Evolutionary conservation across 2,888 invertebrate species (phyloP).

Genomic region (Eretmocerus hayati): DNA sequence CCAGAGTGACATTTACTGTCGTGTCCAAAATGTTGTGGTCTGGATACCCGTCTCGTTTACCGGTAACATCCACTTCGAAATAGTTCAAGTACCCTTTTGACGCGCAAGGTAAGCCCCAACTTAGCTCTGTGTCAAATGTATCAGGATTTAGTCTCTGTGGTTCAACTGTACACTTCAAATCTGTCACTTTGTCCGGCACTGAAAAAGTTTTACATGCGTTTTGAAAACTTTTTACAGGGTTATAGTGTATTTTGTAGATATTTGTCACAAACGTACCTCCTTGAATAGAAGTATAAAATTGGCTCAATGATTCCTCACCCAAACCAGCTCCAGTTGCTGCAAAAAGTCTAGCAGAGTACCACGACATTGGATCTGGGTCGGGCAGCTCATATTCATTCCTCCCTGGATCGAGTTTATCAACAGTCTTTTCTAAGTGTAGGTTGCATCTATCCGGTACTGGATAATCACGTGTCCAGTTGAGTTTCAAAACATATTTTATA

Average conservation of each 20-base stretch:
- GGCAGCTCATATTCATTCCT: conserved; percentile 17
- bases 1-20: conserved; percentile 9
- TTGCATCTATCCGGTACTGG: conserved; percentile 31
- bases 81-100: conserved; percentile 32
- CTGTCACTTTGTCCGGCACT: conserved; percentile 33
- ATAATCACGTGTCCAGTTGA: conserved; percentile 27
- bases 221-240: no score
- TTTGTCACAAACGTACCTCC: background rate
- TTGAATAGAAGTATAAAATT: background rate
- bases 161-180: conserved; percentile 20
- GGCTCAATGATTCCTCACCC: conserved; percentile 20
- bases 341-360: conserved; percentile 30
- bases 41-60: conserved; percentile 25
- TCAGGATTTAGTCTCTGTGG: conserved; percentile 23
- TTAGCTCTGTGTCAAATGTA: conserved; percentile 30
- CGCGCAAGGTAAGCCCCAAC: conserved; percentile 36
- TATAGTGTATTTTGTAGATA: background rate
- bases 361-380: conserved; percentile 26
- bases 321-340: conserved; percentile 36
- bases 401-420: conserved; percentile 18
- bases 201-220: no score
- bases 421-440: conserved; percentile 5
- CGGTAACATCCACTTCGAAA: conserved; percentile 30
- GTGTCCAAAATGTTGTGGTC: background rate
- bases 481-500: conserved; percentile 26